A percentile compares a stretch with the other conserved stretches of the same genome.
Conservation (phyloP, 2,888 invertebrate species). For the Ectemnius continuus region DNA sequence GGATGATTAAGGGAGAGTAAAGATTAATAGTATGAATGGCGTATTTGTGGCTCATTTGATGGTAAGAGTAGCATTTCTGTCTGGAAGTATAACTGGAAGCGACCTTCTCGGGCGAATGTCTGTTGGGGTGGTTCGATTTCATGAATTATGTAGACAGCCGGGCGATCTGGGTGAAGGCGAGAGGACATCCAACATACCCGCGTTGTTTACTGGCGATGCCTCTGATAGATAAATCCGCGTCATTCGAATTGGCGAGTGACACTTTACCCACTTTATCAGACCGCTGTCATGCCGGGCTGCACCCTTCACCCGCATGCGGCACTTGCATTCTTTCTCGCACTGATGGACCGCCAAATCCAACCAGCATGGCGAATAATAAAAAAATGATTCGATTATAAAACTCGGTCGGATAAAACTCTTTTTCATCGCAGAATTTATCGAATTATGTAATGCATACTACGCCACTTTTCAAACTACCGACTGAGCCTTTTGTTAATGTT, state of each 20-base stretch:
- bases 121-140: constrained; percentile 42
- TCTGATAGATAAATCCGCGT: constrained; percentile 63
- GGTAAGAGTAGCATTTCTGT: not conserved
- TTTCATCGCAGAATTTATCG: no score
- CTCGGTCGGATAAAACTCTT: no score
- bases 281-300: constrained; percentile 49
- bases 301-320: not conserved
- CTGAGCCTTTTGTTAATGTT: no score
- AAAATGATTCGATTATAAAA: no score
- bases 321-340: no score
- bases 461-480: no score
- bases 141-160: constrained; percentile 65
- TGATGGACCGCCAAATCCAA: no score
- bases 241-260: constrained; percentile 40
- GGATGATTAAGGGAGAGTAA: no score
- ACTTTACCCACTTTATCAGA: constrained; percentile 60
- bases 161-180: constrained; percentile 45
- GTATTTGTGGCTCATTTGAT: not conserved
- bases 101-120: constrained; percentile 41
- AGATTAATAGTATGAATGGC: no score
- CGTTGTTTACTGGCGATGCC: constrained; percentile 53
- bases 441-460: no score
- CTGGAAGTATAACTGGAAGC: constrained; percentile 35
- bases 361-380: no score
- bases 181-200: constrained; percentile 33